Evolutionary conservation across 2,113 vertebrate species (phyloP).

Genomic region (Turdus rufiventris): DNA sequence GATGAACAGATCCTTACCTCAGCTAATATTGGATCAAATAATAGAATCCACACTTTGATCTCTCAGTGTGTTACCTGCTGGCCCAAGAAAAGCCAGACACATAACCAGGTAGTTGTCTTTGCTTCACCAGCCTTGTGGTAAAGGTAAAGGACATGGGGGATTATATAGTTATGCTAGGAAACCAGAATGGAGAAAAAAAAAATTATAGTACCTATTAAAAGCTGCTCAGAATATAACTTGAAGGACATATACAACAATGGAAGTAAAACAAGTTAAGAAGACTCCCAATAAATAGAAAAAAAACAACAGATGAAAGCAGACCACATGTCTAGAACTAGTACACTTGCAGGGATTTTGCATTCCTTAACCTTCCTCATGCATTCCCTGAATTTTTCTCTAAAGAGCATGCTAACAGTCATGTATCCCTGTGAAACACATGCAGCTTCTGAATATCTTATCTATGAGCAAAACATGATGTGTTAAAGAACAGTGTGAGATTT

Average conservation of each 20-base stretch:
- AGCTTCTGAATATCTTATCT: neutral
- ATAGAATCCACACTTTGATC: neutral
- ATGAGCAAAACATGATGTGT: rapidly evolving
- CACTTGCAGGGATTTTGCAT: neutral
- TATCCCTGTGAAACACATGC: neutral
- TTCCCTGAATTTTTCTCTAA: neutral
- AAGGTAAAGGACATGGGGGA: neutral
- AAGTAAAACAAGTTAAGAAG: neutral
- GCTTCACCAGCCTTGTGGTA: neutral
- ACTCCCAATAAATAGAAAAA: neutral
- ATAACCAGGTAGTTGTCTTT: neutral
- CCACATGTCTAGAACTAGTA: neutral
- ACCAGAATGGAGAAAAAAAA: neutral
- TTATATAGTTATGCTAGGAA: neutral
- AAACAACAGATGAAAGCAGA: neutral
- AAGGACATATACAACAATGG: neutral
- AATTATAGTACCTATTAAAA: neutral
- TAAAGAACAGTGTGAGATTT: neutral
- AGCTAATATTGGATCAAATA: neutral
- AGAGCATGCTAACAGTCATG: neutral
- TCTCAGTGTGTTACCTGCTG: neutral
- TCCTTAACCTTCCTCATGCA: neutral
- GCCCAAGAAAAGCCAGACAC: neutral
- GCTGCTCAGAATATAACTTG: neutral
- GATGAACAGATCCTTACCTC: neutral